These are phyloP conservation scores for Menidia menidia DNA, from an alignment of 2,797 vertebrate genomes.

Conservation along the genomic window DNA sequence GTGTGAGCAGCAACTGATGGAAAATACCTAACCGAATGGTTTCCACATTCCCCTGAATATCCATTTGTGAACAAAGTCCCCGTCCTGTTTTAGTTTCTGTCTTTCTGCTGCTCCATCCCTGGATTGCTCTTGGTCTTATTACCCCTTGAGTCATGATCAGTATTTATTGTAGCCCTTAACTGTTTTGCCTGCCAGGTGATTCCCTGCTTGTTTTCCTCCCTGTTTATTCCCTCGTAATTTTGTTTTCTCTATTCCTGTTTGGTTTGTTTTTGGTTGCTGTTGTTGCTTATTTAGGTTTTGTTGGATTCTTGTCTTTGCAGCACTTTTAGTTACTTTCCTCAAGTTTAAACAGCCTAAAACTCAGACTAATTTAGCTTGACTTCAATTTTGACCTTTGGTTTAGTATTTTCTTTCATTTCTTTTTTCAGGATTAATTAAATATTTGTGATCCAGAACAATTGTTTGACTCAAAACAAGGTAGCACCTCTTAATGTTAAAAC, in stretches of 20 bases:
- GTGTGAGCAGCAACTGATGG: too few species aligned
- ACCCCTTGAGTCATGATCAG: neutral
- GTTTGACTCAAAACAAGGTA: too few species aligned
- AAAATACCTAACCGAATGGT: too few species aligned
- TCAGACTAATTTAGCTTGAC: neutral
- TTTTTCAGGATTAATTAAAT: neutral
- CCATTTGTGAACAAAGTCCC: neutral
- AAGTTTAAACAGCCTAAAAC: neutral
- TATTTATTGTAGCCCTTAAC: neutral
- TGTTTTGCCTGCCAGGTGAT: neutral
- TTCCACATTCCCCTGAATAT: too few species aligned
- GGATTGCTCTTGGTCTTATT: neutral
- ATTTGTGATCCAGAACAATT: too few species aligned
- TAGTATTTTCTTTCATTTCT: neutral
- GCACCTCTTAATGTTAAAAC: too few species aligned
- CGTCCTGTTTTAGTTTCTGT: neutral
- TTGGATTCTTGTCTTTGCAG: neutral
- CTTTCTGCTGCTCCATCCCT: neutral
- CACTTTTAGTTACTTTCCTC: neutral
- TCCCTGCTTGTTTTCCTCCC: neutral
- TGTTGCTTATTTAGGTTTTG: neutral
- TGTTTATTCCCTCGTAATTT: neutral
- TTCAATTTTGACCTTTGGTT: too few species aligned
- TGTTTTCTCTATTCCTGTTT: conserved; percentile 1
- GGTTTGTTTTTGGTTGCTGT: neutral